Conservation (phyloP, 2,113 vertebrate species). For the Hydropotes inermis region DNA sequence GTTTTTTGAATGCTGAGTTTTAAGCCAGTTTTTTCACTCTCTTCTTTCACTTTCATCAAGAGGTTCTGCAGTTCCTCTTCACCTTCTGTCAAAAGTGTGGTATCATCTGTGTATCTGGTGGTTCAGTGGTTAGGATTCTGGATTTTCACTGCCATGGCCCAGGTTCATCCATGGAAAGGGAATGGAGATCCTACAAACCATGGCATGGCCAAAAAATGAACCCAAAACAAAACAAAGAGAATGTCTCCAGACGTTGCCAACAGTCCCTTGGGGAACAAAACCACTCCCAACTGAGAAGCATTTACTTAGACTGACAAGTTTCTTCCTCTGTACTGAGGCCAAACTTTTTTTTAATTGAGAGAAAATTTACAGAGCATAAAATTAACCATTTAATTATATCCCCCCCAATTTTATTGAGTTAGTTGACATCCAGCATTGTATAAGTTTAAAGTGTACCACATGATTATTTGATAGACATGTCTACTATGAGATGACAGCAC, state of each 20-base stretch:
- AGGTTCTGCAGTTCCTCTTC: not conserved
- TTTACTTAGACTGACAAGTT: not conserved
- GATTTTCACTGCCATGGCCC: not conserved
- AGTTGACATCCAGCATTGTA: not conserved
- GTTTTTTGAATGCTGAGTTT: not conserved
- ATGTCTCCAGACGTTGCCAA: not conserved
- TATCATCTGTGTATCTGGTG: not conserved
- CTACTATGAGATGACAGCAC: rapidly evolving
- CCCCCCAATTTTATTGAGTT: not conserved
- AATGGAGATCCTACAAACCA: not conserved
- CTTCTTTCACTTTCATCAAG: not conserved
- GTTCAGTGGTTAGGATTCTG: not conserved
- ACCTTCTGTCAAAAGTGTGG: not conserved
- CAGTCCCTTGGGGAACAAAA: not conserved
- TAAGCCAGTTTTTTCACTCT: not conserved
- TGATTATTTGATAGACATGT: not conserved
- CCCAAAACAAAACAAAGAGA: not conserved
- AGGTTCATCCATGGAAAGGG: rapidly evolving
- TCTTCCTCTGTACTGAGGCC: not conserved
- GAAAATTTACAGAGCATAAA: not conserved
- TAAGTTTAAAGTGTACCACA: not conserved
- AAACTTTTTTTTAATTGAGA: not conserved
- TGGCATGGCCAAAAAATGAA: not conserved
- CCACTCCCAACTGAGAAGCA: not conserved
- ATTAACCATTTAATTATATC: not conserved